Conservation (phyloP, 2,888 invertebrate species). For the Sinodicranocentrus sp. region DNA sequence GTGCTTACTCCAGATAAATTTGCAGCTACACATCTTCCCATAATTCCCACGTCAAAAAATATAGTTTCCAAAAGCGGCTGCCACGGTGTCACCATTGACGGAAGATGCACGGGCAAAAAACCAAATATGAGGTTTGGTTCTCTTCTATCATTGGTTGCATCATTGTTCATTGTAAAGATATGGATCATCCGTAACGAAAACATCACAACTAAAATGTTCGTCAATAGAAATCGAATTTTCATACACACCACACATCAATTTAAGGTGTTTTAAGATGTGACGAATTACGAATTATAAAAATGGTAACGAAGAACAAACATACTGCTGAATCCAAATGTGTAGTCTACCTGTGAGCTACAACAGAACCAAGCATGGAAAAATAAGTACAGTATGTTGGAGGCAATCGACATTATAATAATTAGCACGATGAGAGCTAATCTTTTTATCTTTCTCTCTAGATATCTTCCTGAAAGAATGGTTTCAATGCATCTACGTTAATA, state of each 20-base stretch:
- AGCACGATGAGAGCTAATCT: slow-evolving; percentile 27
- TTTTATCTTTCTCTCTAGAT: slow-evolving; percentile 66
- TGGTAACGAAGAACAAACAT: slow-evolving; percentile 9
- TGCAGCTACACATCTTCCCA: slow-evolving; percentile 50
- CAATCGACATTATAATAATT: slow-evolving; percentile 54
- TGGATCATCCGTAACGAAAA: slow-evolving; percentile 63
- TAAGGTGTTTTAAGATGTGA: background rate
- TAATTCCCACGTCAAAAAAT: slow-evolving; percentile 56
- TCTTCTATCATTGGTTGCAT: slow-evolving; percentile 48
- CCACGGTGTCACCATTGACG: slow-evolving; percentile 50
- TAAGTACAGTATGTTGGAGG: slow-evolving; percentile 61
- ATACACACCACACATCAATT: no score
- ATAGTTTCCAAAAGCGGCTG: slow-evolving; percentile 61
- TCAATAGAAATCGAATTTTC: background rate
- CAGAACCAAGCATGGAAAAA: slow-evolving; percentile 50
- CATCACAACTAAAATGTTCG: slow-evolving; percentile 24
- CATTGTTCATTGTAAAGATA: slow-evolving; percentile 57
- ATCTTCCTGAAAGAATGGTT: slow-evolving; percentile 51
- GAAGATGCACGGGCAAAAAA: slow-evolving; percentile 59
- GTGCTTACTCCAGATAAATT: slow-evolving; percentile 53
- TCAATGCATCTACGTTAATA: no score
- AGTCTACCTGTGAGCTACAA: slow-evolving; percentile 22
- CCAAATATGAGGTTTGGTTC: slow-evolving; percentile 65
- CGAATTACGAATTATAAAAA: background rate
- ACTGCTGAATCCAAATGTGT: slow-evolving; percentile 67